Evolutionary conservation across 2,113 vertebrate species (phyloP).

Genomic region (Callopanchax toddi): DNA sequence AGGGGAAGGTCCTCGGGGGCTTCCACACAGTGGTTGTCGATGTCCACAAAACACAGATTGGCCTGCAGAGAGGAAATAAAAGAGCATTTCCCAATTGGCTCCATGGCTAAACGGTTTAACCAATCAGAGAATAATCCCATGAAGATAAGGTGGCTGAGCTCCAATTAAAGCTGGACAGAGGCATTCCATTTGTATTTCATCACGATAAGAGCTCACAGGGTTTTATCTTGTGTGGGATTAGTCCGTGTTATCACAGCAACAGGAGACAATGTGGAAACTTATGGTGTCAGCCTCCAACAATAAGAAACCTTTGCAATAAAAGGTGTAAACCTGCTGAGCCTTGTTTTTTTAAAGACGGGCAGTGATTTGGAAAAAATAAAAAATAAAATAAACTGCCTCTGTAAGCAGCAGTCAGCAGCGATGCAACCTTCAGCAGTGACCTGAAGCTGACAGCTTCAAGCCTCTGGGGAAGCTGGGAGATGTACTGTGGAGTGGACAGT

Average conservation of each 20-base stretch:
- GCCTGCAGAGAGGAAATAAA: constrained; percentile 79
- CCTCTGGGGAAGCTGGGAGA: constrained; percentile 38
- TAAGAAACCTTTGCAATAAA: constrained; percentile 15
- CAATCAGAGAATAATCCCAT: constrained; percentile 9
- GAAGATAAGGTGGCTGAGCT: constrained; percentile 24
- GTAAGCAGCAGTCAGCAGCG: constrained; percentile 64
- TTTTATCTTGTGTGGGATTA: constrained; percentile 41
- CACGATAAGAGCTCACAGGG: constrained; percentile 6
- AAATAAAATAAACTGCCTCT: constrained; percentile 39
- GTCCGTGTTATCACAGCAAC: constrained; percentile 20
- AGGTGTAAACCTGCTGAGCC: constrained; percentile 35
- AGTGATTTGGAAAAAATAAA: constrained; percentile 28
- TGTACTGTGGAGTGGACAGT: constrained; percentile 21
- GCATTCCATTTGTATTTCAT: constrained; percentile 31
- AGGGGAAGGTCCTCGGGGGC: constrained; percentile 91
- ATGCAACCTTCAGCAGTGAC: constrained; percentile 54
- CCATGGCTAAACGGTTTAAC: constrained; percentile 31
- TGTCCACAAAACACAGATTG: constrained; percentile 96
- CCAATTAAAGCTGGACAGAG: constrained; percentile 39
- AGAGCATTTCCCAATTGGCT: constrained; percentile 1
- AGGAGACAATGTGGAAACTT: constrained; percentile 4
- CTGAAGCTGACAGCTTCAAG: constrained; percentile 39
- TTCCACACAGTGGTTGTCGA: constrained; percentile 92
- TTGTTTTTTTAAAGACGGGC: background rate
- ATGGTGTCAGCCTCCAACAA: constrained; percentile 3